A percentile compares a stretch with the other conserved stretches of the same genome.
phyloP scores from a whole-genome alignment of 2,797 vertebrate genomes.

The Myioborus miniatus region DNA sequence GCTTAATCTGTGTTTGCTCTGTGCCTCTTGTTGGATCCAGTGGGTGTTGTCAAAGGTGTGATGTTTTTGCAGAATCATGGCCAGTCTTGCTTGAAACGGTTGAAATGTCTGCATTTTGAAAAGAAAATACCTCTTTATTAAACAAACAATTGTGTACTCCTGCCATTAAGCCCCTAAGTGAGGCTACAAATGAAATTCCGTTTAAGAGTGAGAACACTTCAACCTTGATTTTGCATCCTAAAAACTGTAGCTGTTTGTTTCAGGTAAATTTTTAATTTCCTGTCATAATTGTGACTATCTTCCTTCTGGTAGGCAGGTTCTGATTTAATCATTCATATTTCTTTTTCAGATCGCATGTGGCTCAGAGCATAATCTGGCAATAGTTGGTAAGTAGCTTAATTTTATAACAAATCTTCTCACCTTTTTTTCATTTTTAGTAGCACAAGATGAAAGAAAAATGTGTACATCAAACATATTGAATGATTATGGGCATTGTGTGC shows the following conservation, averaged over 20 bases:
- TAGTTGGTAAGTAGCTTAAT: slow-evolving; percentile 85
- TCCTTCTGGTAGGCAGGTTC: background rate
- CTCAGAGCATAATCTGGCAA: slow-evolving; percentile 92
- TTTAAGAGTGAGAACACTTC: background rate
- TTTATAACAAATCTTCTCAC: slow-evolving; percentile 26
- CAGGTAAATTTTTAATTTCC: slow-evolving; percentile 40
- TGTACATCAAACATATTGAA: background rate
- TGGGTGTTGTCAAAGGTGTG: background rate
- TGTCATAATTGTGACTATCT: background rate
- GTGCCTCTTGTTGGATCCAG: background rate
- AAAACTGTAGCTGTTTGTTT: background rate
- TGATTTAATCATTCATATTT: slow-evolving; percentile 32
- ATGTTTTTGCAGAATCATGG: background rate
- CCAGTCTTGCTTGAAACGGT: background rate
- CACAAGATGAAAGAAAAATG: background rate
- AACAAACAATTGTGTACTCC: background rate
- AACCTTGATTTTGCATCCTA: background rate
- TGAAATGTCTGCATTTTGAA: background rate
- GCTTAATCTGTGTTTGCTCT: background rate
- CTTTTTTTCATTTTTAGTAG: slow-evolving; percentile 6
- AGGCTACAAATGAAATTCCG: background rate
- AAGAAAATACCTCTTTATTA: background rate
- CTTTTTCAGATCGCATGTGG: slow-evolving; percentile 88
- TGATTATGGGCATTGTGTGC: background rate
- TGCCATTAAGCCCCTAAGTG: background rate